These are phyloP conservation scores for Homalodisca vitripennis DNA, from an alignment of 1,140 invertebrate species.

Conservation along the genomic window DNA sequence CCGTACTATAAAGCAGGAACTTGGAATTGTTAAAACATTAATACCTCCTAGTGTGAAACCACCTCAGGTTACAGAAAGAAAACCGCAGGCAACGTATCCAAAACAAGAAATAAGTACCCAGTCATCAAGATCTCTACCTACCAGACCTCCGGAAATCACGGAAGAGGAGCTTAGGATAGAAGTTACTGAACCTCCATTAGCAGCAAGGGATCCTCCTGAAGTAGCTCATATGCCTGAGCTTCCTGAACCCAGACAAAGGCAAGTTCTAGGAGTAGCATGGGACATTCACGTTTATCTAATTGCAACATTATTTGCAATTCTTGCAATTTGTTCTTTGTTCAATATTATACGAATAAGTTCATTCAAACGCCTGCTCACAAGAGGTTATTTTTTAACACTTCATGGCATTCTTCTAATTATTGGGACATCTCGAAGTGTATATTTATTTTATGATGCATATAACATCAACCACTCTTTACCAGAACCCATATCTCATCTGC, in stretches of 20 bases:
- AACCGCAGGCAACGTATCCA: not conserved
- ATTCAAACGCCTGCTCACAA: conserved; percentile 72
- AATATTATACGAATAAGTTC: conserved; percentile 79
- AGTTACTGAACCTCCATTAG: conserved; percentile 32
- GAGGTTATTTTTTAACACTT: conserved; percentile 81
- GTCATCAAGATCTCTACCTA: not conserved
- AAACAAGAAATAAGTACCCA: conserved; percentile 26
- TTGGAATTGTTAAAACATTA: conserved; percentile 38
- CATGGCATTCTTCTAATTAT: conserved; percentile 77
- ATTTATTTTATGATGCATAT: conserved; percentile 87
- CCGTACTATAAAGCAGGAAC: conserved; percentile 40
- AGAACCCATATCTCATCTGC: conserved; percentile 73
- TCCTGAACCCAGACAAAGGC: conserved; percentile 41
- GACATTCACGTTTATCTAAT: conserved; percentile 85
- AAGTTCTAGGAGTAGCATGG: conserved; percentile 68
- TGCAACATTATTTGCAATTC: conserved; percentile 74
- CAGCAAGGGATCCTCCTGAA: conserved; percentile 32
- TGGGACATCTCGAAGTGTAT: conserved; percentile 77
- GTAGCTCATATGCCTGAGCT: conserved; percentile 37
- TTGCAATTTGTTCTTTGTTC: conserved; percentile 79
- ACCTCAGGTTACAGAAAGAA: conserved; percentile 20
- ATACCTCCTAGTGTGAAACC: conserved; percentile 36
- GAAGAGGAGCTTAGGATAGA: conserved; percentile 36
- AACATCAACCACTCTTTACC: conserved; percentile 76
- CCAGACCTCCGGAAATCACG: conserved; percentile 24